phyloP scores from a whole-genome alignment of 2,888 invertebrate species.

The Rhagonycha lutea region DNA sequence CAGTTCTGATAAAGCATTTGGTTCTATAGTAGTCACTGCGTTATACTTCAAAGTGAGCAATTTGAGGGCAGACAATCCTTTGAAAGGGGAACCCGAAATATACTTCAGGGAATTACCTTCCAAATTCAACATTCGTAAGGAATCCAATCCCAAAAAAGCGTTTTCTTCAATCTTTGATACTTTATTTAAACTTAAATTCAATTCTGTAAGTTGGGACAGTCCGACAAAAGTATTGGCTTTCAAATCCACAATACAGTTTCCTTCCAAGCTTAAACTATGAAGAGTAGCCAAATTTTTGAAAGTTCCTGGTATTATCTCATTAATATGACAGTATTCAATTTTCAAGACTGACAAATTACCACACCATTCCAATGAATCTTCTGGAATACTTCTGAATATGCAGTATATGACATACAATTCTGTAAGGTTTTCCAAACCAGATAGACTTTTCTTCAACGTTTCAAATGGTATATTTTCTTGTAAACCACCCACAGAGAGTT shows the following conservation, averaged over 20 bases:
- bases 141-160: background rate
- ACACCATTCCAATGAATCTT: background rate
- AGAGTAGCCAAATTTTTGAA: background rate
- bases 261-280: background rate
- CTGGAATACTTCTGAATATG: background rate
- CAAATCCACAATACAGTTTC: background rate
- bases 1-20: background rate
- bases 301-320: background rate
- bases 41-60: background rate
- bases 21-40: background rate
- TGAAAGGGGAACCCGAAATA: background rate
- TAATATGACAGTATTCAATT: background rate
- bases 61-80: background rate
- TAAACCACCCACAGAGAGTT: background rate
- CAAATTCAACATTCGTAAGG: background rate
- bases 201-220: background rate
- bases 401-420: background rate
- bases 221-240: background rate
- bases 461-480: background rate
- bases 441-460: background rate
- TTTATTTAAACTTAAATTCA: background rate
- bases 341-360: background rate
- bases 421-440: background rate
- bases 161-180: background rate
- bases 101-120: background rate